Evolutionary conservation across 2,113 vertebrate genomes (phyloP).

Genomic region (Pelecanoides urinatrix): DNA sequence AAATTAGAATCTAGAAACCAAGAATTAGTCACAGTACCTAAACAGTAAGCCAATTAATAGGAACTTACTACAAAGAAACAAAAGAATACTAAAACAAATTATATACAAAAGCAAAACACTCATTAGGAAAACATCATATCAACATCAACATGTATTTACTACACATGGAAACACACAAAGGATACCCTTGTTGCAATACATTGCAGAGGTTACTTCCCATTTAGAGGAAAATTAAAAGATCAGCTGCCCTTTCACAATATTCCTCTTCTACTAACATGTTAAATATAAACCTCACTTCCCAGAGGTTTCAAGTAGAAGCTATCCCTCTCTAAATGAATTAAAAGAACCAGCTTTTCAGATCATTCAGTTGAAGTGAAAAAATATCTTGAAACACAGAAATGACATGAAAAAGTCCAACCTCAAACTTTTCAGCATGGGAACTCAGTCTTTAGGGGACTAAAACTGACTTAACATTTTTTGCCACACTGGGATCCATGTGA

Average conservation of each 20-base stretch:
- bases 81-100: not conserved
- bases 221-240: not conserved
- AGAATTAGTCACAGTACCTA: constrained; percentile 16
- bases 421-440: not conserved
- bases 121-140: not conserved
- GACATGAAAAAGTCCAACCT: not conserved
- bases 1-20: constrained; percentile 1
- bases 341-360: not conserved
- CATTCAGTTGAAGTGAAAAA: not conserved
- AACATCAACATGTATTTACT: not conserved
- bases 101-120: not conserved
- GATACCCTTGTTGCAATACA: not conserved
- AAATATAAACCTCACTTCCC: not conserved
- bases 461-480: not conserved
- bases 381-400: not conserved
- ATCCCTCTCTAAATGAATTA: not conserved
- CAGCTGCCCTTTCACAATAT: not conserved
- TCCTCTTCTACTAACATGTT: not conserved
- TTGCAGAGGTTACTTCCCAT: not conserved
- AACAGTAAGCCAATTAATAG: not conserved
- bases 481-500: not conserved
- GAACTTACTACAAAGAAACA: not conserved
- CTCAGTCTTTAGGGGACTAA: not conserved
- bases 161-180: not conserved
- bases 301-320: not conserved